Evolutionary conservation across 2,888 invertebrate species (phyloP).

Genomic region (Eulithis prunata): DNA sequence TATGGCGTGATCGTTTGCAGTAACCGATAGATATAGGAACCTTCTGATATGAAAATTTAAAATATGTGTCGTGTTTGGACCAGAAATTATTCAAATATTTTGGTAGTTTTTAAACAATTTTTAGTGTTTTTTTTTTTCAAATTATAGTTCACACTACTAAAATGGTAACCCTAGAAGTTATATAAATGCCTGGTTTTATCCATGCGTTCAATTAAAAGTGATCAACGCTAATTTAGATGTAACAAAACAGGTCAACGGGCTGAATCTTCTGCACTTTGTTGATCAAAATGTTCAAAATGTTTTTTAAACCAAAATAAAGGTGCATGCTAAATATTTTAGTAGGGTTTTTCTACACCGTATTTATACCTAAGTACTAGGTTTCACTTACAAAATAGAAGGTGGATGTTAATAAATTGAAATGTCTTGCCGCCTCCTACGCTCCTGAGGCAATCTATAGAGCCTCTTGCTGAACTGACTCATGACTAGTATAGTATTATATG

Average conservation of each 20-base stretch:
- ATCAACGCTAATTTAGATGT: slow-evolving; percentile 47
- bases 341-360: no score
- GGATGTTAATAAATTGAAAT: slow-evolving; percentile 13
- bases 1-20: slow-evolving; percentile 51
- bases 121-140: no score
- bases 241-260: slow-evolving; percentile 40
- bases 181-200: background rate
- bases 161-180: background rate
- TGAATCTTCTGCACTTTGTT: background rate
- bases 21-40: slow-evolving; percentile 22
- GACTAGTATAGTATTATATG: slow-evolving; percentile 22
- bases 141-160: background rate
- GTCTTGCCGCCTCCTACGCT: slow-evolving; percentile 24
- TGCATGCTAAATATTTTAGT: no score
- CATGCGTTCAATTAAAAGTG: slow-evolving; percentile 41
- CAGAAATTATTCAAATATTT: background rate
- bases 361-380: background rate
- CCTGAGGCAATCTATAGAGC: slow-evolving; percentile 14
- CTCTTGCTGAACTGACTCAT: slow-evolving; percentile 6
- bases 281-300: background rate
- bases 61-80: slow-evolving; percentile 3
- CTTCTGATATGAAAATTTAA: slow-evolving; percentile 8
- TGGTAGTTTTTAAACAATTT: background rate
- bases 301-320: no score
- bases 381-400: slow-evolving; percentile 4